Evolutionary conservation across 2,797 vertebrate species (phyloP).

Genomic region (Harpagifer antarcticus): DNA sequence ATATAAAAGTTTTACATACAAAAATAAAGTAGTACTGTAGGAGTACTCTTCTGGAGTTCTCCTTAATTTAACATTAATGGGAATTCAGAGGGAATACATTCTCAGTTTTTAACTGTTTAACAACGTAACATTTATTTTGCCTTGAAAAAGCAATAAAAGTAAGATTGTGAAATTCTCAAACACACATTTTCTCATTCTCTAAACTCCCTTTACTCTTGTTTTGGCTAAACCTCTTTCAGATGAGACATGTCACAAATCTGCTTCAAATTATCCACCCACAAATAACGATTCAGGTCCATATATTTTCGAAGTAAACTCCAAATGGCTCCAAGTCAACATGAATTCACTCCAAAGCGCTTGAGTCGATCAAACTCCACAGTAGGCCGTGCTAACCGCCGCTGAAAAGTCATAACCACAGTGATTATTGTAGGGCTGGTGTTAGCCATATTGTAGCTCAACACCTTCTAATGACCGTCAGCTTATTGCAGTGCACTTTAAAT

Average conservation of each 20-base stretch:
- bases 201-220: conserved; percentile 12
- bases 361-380: conserved; percentile 53
- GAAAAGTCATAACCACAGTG: conserved; percentile 67
- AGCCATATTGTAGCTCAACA: conserved; percentile 68
- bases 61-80: background rate
- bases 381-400: conserved; percentile 44
- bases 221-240: conserved; percentile 19
- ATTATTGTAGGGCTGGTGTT: conserved; percentile 58
- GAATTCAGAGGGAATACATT: background rate
- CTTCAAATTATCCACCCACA: conserved; percentile 37
- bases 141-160: background rate
- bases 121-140: background rate
- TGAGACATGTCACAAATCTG: conserved; percentile 34
- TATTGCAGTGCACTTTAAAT: conserved; percentile 46
- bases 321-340: conserved; percentile 45
- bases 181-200: background rate
- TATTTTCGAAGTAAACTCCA: conserved; percentile 27
- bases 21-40: background rate
- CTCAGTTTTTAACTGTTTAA: conserved; percentile 1
- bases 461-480: conserved; percentile 58
- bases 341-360: conserved; percentile 35
- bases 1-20: background rate
- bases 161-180: conserved; percentile 11
- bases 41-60: background rate
- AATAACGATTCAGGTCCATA: conserved; percentile 31